phyloP scores from a whole-genome alignment of 2,113 vertebrate species.

The Verasper variegatus region DNA sequence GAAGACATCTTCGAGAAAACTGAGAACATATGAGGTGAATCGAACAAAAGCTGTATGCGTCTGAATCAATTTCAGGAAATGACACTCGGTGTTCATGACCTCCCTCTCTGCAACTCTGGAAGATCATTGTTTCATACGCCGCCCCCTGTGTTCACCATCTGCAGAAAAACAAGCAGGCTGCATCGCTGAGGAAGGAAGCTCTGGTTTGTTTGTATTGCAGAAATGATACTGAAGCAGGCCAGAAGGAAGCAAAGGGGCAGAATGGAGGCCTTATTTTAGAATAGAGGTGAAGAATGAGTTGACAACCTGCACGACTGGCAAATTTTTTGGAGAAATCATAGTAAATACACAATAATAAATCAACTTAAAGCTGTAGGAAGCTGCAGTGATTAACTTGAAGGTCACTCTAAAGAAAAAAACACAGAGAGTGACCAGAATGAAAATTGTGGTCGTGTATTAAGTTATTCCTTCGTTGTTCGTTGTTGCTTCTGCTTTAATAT shows the following conservation, averaged over 20 bases:
- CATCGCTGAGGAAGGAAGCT: slow-evolving; percentile 41
- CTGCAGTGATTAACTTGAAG: background rate
- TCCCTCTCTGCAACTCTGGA: background rate
- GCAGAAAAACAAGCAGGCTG: slow-evolving; percentile 21
- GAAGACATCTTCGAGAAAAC: background rate
- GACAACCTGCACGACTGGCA: background rate
- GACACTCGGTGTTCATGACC: background rate
- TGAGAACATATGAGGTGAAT: background rate
- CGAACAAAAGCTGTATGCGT: background rate
- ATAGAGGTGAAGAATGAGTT: background rate
- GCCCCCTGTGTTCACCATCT: slow-evolving; percentile 20
- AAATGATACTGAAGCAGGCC: slow-evolving; percentile 13
- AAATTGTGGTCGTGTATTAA: background rate
- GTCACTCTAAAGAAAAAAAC: background rate
- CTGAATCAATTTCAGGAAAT: slow-evolving; percentile 22
- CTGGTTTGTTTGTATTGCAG: slow-evolving; percentile 20
- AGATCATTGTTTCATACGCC: background rate
- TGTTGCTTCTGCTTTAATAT: background rate
- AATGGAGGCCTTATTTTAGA: background rate
- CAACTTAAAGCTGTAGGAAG: background rate
- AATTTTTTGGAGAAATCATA: background rate
- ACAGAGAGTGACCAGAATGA: background rate
- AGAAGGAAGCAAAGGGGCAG: background rate
- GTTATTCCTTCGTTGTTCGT: background rate
- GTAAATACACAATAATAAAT: background rate